Evolutionary conservation across 2,888 invertebrate genomes (phyloP).

Genomic region (Itoplectis maculator): DNA sequence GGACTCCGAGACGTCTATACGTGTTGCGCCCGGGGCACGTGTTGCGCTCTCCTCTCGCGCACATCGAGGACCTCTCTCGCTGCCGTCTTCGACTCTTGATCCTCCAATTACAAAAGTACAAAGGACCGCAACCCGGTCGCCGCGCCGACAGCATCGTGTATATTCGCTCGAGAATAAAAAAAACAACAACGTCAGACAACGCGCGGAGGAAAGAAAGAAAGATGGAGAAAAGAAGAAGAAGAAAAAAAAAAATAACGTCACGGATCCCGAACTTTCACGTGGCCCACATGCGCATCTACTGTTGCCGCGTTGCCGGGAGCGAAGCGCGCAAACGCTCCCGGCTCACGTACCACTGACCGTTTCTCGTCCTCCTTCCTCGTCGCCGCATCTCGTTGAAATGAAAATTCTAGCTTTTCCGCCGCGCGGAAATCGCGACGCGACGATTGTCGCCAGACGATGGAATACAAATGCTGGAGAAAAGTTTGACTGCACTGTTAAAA

Average conservation of each 20-base stretch:
- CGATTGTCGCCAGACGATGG: not conserved
- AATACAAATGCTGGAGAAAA: not conserved
- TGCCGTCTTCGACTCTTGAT: conserved; percentile 58
- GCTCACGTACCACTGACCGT: conserved; percentile 64
- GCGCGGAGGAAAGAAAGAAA: conserved; percentile 17
- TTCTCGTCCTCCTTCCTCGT: conserved; percentile 66
- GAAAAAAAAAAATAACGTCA: conserved; percentile 57
- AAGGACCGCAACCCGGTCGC: conserved; percentile 59
- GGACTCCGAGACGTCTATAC: conserved; percentile 38
- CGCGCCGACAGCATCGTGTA: conserved; percentile 47
- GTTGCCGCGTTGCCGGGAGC: conserved; percentile 57
- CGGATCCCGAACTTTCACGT: conserved; percentile 80
- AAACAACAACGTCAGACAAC: conserved; percentile 23
- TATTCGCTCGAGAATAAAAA: conserved; percentile 53
- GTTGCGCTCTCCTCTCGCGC: conserved; percentile 37
- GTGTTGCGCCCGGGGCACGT: conserved; percentile 53
- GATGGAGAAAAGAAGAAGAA: conserved; percentile 14
- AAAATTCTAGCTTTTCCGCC: conserved; percentile 35
- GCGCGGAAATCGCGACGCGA: not conserved
- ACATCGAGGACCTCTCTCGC: conserved; percentile 55
- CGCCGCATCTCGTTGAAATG: conserved; percentile 50
- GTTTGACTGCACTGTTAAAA: not conserved
- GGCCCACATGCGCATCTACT: conserved; percentile 79
- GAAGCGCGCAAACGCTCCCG: conserved; percentile 27
- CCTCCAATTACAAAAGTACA: conserved; percentile 67